Evolutionary conservation across 2,888 invertebrate species (phyloP), one percentile per base, ranked within the genome.

Genomic region (Gastracanthus pulcherrimus): DNA sequence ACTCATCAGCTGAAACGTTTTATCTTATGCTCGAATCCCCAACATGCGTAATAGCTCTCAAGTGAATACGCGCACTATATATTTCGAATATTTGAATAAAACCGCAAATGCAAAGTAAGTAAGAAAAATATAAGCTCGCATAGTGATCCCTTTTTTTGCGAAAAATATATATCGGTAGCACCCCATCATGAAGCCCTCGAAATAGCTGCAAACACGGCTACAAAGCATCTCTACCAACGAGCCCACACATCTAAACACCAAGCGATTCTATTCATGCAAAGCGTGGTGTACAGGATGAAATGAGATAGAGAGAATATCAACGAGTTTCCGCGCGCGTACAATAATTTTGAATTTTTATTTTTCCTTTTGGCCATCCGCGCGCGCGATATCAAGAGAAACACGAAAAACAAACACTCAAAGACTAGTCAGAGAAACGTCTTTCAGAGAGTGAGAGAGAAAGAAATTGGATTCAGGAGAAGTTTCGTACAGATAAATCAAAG

Each of bases 201-300:
- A 26, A 23, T 16, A 71, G 31, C 67, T 41, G 51, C 58, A 58
- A 58, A 58, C 64, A 76, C 41, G 51, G 26, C 55, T 16, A 58
- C 72, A 36, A 79, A 58, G 66, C 78, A 48, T 38, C 23, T 72
- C 26, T 19, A 72, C 51, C 41, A 26, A 81, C 66, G 23, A 41
- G 19, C 82, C n/a, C 29, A 75, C 70, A 58, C 26, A n/a, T 77
- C 72, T 74, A 77, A 64, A 76, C 58, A 71, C 62, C n/a, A 82
- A 71, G 75, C 58, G 64, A 36, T 69, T 72, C 55, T 82, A 85
- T 81, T 80, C 86, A 82, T 85, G 85, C 85, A 82, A 86, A 86
- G 85, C 84, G 80, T 84, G 74, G 83, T 85, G 82, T 80, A 72
- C 72, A 70, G 75, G 66, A 84, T 83, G 83, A 81, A 76, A 45